Percentiles rank a stretch among this genome's conserved stretches.
Evolutionary conservation across 2,797 vertebrate genomes (phyloP).

Genomic region (Dryobates pubescens): DNA sequence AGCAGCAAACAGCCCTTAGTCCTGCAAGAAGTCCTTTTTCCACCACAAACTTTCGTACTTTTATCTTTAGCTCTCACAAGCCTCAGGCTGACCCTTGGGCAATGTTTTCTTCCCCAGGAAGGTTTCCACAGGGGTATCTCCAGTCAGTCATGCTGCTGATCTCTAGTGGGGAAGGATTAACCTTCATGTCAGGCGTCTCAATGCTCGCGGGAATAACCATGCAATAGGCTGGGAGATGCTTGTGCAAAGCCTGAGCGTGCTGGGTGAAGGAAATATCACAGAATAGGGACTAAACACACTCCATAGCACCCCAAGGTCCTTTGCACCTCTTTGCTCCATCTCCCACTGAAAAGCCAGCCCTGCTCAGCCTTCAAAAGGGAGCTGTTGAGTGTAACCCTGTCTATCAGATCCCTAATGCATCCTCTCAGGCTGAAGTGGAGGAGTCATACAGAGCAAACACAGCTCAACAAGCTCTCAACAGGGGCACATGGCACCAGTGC

Average conservation of each 20-base stretch:
- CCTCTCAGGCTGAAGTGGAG: background rate
- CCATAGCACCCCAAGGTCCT: background rate
- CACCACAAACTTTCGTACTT: background rate
- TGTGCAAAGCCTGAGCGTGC: background rate
- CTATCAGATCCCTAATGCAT: background rate
- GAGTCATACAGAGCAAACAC: background rate
- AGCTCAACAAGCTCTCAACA: rapidly evolving
- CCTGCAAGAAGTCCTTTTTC: background rate
- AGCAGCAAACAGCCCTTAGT: background rate
- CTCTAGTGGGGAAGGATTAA: background rate
- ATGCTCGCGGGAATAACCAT: background rate
- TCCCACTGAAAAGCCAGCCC: background rate
- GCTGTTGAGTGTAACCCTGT: background rate
- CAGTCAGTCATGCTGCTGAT: background rate
- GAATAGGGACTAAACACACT: background rate
- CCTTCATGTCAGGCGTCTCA: rapidly evolving
- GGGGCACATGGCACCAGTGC: background rate
- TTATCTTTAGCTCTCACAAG: background rate
- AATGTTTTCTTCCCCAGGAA: background rate
- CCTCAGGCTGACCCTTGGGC: rapidly evolving
- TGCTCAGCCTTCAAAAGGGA: background rate
- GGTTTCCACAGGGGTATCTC: background rate
- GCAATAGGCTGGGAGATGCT: background rate
- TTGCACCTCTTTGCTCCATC: rapidly evolving
- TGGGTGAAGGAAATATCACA: background rate